A percentile compares a stretch with the other conserved stretches of the same genome.
These are phyloP conservation scores for Electrophaes corylata DNA, from an alignment of 2,888 invertebrate genomes.

Conservation along the genomic window DNA sequence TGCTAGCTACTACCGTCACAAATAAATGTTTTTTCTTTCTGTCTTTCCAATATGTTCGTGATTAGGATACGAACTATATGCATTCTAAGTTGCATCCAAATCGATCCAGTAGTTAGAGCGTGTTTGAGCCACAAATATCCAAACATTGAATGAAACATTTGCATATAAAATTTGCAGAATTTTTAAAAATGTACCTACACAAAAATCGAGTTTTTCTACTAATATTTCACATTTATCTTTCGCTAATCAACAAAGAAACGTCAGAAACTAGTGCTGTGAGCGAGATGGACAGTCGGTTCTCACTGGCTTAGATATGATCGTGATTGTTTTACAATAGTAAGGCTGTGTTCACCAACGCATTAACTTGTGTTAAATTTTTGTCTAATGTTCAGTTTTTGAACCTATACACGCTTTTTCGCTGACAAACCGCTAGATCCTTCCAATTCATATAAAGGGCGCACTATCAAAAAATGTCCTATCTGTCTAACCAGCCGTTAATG, in stretches of 20 bases:
- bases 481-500: not conserved
- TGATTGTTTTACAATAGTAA: slow-evolving; percentile 7
- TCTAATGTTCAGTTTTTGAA: not conserved
- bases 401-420: no score
- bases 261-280: not conserved
- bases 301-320: not conserved
- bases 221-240: not conserved
- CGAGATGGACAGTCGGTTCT: not conserved
- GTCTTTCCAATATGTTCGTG: no score
- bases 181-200: no score
- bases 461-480: not conserved
- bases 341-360: not conserved
- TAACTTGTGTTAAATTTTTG: no score
- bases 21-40: no score
- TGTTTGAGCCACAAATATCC: no score
- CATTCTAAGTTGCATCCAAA: no score
- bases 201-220: not conserved
- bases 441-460: not conserved
- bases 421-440: not conserved
- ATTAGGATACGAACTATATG: no score
- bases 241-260: not conserved
- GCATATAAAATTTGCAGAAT: no score
- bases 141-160: not conserved
- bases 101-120: no score
- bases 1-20: no score